Conservation (phyloP, 2,113 vertebrate genomes). For the Festucalex cinctus region DNA sequence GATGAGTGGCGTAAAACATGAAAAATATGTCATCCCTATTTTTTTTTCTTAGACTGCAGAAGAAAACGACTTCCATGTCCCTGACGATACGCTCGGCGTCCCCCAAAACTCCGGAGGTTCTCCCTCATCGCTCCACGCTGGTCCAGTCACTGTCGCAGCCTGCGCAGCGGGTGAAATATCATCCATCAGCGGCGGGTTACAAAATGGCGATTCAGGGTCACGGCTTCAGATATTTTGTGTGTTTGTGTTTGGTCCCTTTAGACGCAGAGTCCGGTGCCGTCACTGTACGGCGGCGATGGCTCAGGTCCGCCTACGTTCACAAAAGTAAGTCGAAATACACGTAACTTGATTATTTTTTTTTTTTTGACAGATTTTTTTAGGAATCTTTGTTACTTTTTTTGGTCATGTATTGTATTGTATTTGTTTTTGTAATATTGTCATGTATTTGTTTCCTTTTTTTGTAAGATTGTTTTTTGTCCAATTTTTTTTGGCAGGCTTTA, state of each 20-base stretch:
- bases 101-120: constrained; percentile 75
- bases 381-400: too few relatives aligned
- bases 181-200: too few relatives aligned
- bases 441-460: too few relatives aligned
- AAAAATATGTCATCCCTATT: background rate
- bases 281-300: constrained; percentile 71
- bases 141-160: constrained; percentile 86
- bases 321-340: constrained; percentile 72
- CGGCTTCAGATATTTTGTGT: background rate
- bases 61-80: constrained; percentile 93
- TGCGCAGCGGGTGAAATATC: constrained; percentile 56
- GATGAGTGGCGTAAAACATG: too few relatives aligned
- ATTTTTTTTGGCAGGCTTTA: too few relatives aligned
- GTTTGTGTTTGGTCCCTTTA: constrained; percentile 46
- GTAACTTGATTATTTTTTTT: too few relatives aligned
- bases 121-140: constrained; percentile 82
- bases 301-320: constrained; percentile 81
- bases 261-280: constrained; percentile 84
- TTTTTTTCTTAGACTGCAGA: constrained; percentile 78
- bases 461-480: too few relatives aligned
- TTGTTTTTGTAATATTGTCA: too few relatives aligned
- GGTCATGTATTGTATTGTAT: too few relatives aligned
- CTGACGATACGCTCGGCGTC: constrained; percentile 89
- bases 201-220: background rate
- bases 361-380: too few relatives aligned